A percentile compares a stretch with the other conserved stretches of the same genome.
phyloP scores from a whole-genome alignment of 2,113 vertebrate species.

The Pseudorasbora parva region DNA sequence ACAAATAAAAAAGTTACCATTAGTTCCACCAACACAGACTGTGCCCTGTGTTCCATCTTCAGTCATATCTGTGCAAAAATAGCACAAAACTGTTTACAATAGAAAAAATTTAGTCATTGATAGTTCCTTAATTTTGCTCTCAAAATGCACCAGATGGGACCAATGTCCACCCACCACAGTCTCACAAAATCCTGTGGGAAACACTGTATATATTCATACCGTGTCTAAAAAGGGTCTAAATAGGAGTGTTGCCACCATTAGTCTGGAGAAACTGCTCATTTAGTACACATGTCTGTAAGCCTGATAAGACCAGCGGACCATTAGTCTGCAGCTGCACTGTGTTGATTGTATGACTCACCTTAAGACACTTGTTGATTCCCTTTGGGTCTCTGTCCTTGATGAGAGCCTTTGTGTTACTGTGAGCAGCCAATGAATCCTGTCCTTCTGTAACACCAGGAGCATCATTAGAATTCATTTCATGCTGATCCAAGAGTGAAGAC shows the following conservation, averaged over 20 bases:
- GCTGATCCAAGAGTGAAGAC: slow-evolving; percentile 9
- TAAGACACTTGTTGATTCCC: slow-evolving; percentile 64
- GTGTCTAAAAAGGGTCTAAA: background rate
- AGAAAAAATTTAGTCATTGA: too few species aligned
- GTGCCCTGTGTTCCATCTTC: too few species aligned
- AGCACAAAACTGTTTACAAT: too few species aligned
- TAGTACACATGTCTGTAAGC: background rate
- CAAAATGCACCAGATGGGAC: too few species aligned
- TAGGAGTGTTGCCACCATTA: background rate
- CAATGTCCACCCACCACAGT: too few species aligned
- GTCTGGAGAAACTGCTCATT: background rate
- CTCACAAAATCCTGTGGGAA: too few species aligned
- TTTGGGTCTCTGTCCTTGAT: slow-evolving; percentile 65
- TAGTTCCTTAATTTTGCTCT: too few species aligned
- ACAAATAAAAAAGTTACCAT: too few species aligned
- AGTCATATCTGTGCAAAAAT: too few species aligned
- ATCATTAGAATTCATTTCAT: slow-evolving; percentile 5
- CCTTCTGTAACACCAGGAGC: slow-evolving; percentile 21
- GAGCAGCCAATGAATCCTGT: slow-evolving; percentile 41
- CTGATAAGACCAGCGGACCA: background rate
- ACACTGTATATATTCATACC: background rate
- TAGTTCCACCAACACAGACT: too few species aligned
- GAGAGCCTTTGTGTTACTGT: slow-evolving; percentile 23
- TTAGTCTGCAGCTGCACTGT: background rate
- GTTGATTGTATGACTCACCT: slow-evolving; percentile 60